Percentiles rank a stretch among this genome's conserved stretches.
These are phyloP conservation scores for Xestia xanthographa DNA, from an alignment of 2,888 invertebrate genomes.

Conservation along the genomic window DNA sequence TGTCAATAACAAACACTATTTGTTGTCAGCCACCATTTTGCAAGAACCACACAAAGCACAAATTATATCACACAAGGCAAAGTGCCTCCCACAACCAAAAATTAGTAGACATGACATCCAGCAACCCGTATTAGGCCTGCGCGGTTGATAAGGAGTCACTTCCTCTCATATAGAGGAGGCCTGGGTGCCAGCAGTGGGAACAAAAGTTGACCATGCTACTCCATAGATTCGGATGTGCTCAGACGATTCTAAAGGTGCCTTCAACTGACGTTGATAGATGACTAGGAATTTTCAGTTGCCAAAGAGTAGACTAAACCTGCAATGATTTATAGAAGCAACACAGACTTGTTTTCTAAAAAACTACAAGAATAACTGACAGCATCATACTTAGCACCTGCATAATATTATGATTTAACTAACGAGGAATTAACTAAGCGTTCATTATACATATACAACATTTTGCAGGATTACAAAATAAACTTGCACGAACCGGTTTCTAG, in stretches of 20 bases:
- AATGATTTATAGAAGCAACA: slow-evolving; percentile 36
- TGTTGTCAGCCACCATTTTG: too few species aligned
- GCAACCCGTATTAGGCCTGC: background rate
- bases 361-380: slow-evolving; percentile 8
- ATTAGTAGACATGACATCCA: background rate
- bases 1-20: too few species aligned
- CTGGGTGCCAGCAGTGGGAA: background rate
- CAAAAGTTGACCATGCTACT: background rate
- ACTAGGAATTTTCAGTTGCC: slow-evolving; percentile 3
- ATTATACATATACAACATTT: background rate
- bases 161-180: background rate
- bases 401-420: slow-evolving; percentile 24
- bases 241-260: background rate
- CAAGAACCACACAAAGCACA: background rate
- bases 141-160: background rate
- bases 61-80: background rate
- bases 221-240: background rate
- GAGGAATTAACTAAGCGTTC: background rate
- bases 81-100: background rate
- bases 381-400: background rate
- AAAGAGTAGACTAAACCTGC: slow-evolving; percentile 33
- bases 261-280: background rate
- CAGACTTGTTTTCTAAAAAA: slow-evolving; percentile 26
- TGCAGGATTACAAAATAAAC: background rate
- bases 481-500: background rate